Evolutionary conservation across 2,797 vertebrate species (phyloP).

Genomic region (Acanthiza pusilla): DNA sequence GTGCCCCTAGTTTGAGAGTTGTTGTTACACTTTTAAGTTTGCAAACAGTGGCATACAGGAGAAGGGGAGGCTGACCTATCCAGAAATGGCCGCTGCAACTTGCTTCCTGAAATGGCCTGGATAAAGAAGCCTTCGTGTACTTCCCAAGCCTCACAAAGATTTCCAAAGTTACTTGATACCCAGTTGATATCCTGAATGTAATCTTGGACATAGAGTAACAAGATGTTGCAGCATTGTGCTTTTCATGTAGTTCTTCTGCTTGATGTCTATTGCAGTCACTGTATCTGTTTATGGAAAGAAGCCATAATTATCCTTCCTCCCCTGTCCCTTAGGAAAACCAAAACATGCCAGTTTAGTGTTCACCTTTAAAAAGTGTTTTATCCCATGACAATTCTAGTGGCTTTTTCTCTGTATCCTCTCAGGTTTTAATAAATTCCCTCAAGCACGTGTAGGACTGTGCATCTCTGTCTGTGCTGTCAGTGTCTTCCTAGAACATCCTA

Average conservation of each 20-base stretch:
- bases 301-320: not conserved
- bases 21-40: not conserved
- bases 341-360: not conserved
- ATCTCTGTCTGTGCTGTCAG: not conserved
- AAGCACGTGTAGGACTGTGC: not conserved
- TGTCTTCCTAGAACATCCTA: not conserved
- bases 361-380: not conserved
- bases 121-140: not conserved
- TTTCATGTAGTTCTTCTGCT: not conserved
- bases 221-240: not conserved
- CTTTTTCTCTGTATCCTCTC: not conserved
- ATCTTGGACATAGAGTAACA: not conserved
- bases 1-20: not conserved
- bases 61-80: not conserved
- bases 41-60: not conserved
- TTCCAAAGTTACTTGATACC: not conserved
- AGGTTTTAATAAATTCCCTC: not conserved
- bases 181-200: not conserved
- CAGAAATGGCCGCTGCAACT: not conserved
- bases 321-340: not conserved
- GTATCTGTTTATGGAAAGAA: not conserved
- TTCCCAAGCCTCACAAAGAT: not conserved
- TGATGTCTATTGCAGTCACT: not conserved
- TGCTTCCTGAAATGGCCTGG: not conserved
- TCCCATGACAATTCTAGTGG: not conserved